These are phyloP conservation scores for Pimephales promelas DNA, from an alignment of 2,113 vertebrate species.

Conservation along the genomic window DNA sequence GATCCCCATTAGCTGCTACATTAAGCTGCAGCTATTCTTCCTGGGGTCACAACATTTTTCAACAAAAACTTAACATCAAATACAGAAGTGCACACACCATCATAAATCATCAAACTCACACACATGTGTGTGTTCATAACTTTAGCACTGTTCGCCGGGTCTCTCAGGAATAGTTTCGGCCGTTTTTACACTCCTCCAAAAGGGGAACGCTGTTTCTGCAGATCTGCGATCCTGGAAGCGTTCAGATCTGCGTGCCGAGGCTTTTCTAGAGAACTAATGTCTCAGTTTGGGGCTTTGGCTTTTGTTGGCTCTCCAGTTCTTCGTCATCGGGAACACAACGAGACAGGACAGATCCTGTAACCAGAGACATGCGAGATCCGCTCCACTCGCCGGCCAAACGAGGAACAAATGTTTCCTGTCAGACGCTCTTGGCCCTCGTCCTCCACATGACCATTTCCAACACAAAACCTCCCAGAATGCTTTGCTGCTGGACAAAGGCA, in stretches of 20 bases:
- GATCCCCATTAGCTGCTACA: too few species aligned
- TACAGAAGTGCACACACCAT: too few species aligned
- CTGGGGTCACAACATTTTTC: too few species aligned
- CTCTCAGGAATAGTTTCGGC: slow-evolving; percentile 41
- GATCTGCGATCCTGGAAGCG: slow-evolving; percentile 29
- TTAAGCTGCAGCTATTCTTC: too few species aligned
- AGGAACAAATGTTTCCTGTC: slow-evolving; percentile 66
- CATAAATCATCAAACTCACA: too few species aligned
- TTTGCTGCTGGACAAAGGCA: slow-evolving; percentile 51
- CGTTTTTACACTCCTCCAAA: slow-evolving; percentile 9
- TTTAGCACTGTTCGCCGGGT: too few species aligned
- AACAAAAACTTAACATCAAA: too few species aligned
- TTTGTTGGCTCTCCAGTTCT: slow-evolving; percentile 52
- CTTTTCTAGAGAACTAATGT: slow-evolving; percentile 32
- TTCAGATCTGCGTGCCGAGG: not conserved
- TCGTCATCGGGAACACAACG: slow-evolving; percentile 56
- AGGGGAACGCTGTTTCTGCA: not conserved
- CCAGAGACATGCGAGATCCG: slow-evolving; percentile 62
- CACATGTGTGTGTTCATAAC: too few species aligned
- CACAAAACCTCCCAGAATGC: slow-evolving; percentile 41
- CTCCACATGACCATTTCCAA: slow-evolving; percentile 39
- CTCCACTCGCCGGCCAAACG: slow-evolving; percentile 53
- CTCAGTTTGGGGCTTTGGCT: slow-evolving; percentile 50
- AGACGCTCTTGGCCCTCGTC: slow-evolving; percentile 55
- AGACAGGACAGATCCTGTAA: slow-evolving; percentile 59